phyloP scores from a whole-genome alignment of 1,140 invertebrate genomes.

The Euschistus heros region DNA sequence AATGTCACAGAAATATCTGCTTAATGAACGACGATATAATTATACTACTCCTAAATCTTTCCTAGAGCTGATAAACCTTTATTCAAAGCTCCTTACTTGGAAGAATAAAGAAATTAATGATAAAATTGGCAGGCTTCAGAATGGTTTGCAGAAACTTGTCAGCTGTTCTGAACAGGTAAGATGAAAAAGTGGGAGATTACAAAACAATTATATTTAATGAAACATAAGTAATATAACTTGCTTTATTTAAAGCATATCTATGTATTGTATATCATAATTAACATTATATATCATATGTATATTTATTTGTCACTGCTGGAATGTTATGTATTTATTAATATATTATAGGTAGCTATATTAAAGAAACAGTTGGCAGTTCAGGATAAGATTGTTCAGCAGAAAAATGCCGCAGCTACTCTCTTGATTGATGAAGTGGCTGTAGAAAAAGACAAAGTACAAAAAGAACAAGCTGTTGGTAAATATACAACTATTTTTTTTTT shows the following conservation, averaged over 20 bases:
- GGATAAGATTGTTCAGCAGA: constrained; percentile 75
- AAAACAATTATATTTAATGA: not conserved
- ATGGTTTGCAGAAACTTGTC: constrained; percentile 76
- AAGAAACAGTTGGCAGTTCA: constrained; percentile 75
- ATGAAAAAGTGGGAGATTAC: not conserved
- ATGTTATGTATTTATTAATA: not conserved
- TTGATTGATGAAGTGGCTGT: constrained; percentile 80
- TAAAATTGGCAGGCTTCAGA: constrained; percentile 71
- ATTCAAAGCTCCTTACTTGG: constrained; percentile 65
- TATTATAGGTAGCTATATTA: constrained; percentile 47
- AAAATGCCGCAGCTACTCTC: constrained; percentile 81
- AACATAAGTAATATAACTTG: not conserved
- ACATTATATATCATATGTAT: not conserved
- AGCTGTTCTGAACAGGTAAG: constrained; percentile 69
- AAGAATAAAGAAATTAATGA: constrained; percentile 68
- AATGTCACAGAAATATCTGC: constrained; percentile 67
- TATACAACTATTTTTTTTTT: no score
- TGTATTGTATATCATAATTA: not conserved
- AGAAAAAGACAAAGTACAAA: constrained; percentile 81
- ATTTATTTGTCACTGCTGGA: no score
- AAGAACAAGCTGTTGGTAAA: constrained; percentile 69
- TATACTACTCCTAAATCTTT: constrained; percentile 95
- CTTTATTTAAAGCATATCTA: no score
- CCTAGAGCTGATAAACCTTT: constrained; percentile 84
- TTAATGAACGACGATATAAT: constrained; percentile 84